Conservation (phyloP, 2,888 invertebrate genomes). For the Eilema depressum region DNA sequence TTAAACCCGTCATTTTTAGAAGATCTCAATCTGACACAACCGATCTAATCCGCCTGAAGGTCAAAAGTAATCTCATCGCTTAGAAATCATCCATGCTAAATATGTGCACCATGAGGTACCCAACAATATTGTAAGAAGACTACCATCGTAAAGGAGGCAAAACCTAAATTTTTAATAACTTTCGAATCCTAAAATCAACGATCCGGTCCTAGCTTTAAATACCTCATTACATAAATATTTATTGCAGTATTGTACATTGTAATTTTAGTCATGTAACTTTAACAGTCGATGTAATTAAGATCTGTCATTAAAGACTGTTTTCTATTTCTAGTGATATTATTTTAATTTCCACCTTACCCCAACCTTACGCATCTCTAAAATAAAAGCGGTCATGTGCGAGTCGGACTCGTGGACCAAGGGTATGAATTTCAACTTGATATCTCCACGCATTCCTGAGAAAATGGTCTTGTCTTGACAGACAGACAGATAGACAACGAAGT, state of each 20-base stretch:
- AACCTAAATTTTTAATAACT: conserved; percentile 29
- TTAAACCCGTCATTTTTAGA: background rate
- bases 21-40: background rate
- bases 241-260: conserved; percentile 69
- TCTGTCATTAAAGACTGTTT: conserved; percentile 81
- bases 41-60: background rate
- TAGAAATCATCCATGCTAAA: background rate
- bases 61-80: background rate
- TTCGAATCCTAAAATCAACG: conserved; percentile 35
- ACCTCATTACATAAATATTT: conserved; percentile 64
- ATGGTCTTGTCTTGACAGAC: too few relatives aligned
- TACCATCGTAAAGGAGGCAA: conserved; percentile 14
- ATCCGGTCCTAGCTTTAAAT: conserved; percentile 51
- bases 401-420: background rate
- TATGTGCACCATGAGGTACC: background rate
- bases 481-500: too few relatives aligned
- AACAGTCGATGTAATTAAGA: conserved; percentile 62
- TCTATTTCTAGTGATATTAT: conserved; percentile 54
- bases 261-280: conserved; percentile 54
- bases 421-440: too few relatives aligned
- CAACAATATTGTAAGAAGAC: background rate
- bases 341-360: conserved; percentile 11
- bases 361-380: too few relatives aligned
- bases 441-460: too few relatives aligned
- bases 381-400: too few relatives aligned